Evolutionary conservation across 1,140 invertebrate species (phyloP), one percentile per base, ranked within the genome.

Genomic region (Cecropterus lyciades): DNA sequence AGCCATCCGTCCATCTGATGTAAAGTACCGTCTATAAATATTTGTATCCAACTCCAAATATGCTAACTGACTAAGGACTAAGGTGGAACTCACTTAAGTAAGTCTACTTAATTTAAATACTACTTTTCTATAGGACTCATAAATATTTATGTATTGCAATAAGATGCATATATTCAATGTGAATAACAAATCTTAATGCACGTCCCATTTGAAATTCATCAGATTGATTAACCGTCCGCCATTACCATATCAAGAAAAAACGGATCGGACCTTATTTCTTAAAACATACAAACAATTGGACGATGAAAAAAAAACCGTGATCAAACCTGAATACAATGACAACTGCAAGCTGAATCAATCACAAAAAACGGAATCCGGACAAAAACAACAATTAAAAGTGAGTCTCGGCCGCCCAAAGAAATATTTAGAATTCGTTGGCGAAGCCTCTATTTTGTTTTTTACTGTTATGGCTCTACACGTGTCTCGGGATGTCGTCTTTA

Each of bases 381-480:
- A 90, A 92, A 92, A 92, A 90, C 87, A 82, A 90, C 87, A 92
- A 92, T 92, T 92, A 92, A 89, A 83, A 79, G 67, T 62, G 55
- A 77, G 70, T 42, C 68, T 77, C 74, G 80, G 79, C 77, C 69
- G 81, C 42, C 80, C 75, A 80, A 83, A 87, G 85, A 86, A 88
- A 90, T 90, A 87, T 87, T 89, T 89, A 85, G 84, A 89, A 89
- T 91, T 84, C 83, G 77, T 68, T 72, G 64, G 70, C 55, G 73
- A 72, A 72, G 66, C 70, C 73, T 80, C 71, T 71, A 77, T 74
- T 70, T 73, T 57, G 66, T 79, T 82, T 80, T 81, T 74, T 84
- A 77, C 63, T 73, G 55, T 67, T 60, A 80, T 56, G 73, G 55
- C 46, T 65, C 72, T 84, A 89, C 86, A 87, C 81, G 80, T 88